A percentile compares a stretch with the other conserved stretches of the same genome.
Evolutionary conservation across 2,888 invertebrate species (phyloP).

Genomic region (Epistrophe eligans): DNA sequence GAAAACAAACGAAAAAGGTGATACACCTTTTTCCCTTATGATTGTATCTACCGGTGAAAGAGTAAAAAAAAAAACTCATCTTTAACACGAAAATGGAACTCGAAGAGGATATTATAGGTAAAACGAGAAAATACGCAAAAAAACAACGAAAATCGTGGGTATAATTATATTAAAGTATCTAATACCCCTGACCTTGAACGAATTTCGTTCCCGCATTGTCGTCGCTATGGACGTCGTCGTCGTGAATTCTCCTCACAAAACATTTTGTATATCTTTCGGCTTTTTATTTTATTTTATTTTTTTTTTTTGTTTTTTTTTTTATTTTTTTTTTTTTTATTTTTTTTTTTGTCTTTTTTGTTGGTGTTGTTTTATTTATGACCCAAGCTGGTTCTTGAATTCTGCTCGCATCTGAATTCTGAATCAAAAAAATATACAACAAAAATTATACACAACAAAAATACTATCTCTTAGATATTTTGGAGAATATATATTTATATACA

Average conservation of each 20-base stretch:
- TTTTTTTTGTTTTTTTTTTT: no score
- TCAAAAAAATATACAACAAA: conserved; percentile 21
- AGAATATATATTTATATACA: conserved; percentile 9
- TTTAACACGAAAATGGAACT: conserved; percentile 36
- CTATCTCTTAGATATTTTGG: conserved; percentile 54
- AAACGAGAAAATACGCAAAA: conserved; percentile 33
- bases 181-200: conserved; percentile 76
- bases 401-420: conserved; percentile 52
- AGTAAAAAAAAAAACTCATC: conserved; percentile 11
- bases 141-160: conserved; percentile 42
- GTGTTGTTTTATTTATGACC: conserved; percentile 71
- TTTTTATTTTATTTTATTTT: conserved; percentile 25
- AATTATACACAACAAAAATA: conserved; percentile 29
- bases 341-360: background rate
- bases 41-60: background rate
- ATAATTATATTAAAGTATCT: conserved; percentile 71
- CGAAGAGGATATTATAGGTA: conserved; percentile 46
- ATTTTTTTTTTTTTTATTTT: background rate
- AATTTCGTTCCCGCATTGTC: conserved; percentile 62
- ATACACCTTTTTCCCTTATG: conserved; percentile 10
- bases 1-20: conserved; percentile 3
- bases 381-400: conserved; percentile 68
- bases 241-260: conserved; percentile 62
- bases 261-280: conserved; percentile 53
- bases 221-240: conserved; percentile 25